Conservation (phyloP, 1,140 invertebrate species). For the Philotrypesis tridentata region DNA sequence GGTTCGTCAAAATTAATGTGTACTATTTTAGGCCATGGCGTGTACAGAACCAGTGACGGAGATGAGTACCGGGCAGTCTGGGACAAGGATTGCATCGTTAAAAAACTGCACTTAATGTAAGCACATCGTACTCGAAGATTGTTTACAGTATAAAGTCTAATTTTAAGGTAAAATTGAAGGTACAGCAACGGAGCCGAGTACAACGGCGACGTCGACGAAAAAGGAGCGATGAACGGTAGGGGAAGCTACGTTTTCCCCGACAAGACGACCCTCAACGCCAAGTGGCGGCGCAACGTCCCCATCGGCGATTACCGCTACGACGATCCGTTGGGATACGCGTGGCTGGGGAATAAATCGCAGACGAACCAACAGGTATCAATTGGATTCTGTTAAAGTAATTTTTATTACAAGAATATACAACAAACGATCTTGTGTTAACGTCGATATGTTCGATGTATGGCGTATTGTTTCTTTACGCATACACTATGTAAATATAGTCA, state of each 20-base stretch:
- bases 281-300: constrained; percentile 54
- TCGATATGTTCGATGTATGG: background rate
- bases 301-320: constrained; percentile 46
- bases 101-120: constrained; percentile 51
- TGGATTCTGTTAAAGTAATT: background rate
- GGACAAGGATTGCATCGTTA: constrained; percentile 46
- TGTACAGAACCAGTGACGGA: constrained; percentile 54
- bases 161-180: constrained; percentile 33
- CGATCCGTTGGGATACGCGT: constrained; percentile 52
- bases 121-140: background rate
- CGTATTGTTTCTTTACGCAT: background rate
- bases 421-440: background rate
- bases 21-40: constrained; percentile 47
- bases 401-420: constrained; percentile 34
- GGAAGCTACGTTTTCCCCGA: constrained; percentile 58
- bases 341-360: constrained; percentile 41
- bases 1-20: too few species aligned
- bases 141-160: background rate
- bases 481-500: background rate
- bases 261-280: constrained; percentile 46
- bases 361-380: background rate
- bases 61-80: constrained; percentile 55
- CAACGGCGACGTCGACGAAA: constrained; percentile 48
- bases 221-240: constrained; percentile 49
- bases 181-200: constrained; percentile 56